Evolutionary conservation across 1,140 invertebrate genomes (phyloP), one percentile per base, ranked within the genome.

Genomic region (Halotydeus destructor): DNA sequence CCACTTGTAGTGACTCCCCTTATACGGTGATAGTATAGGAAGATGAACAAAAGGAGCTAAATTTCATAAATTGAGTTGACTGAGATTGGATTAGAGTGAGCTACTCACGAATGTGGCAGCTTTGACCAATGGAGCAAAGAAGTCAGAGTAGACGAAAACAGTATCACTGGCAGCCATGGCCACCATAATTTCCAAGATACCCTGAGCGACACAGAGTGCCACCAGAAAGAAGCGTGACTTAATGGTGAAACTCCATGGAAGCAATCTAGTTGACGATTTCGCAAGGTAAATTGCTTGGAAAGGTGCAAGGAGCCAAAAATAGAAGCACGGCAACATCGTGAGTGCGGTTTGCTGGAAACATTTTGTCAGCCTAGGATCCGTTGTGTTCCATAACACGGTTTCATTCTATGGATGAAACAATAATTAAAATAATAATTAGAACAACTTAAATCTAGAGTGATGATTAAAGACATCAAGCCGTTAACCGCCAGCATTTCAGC

Each of bases 11-110:
- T n/a, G 16, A 25, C 25, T 38, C 24, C 12, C 23, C 27, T 16
- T 33, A 18, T 28, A 69, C 74, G 22, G 88, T 8, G 4, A 64
- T 57, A 33, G 78, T 54, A 2, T 82, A 47, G 14, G 12, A 30
- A 28, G 32, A 18, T 21, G 12, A 5, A 14, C 16, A n/a, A n/a
- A n/a, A n/a, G n/a, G n/a, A n/a, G n/a, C n/a, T n/a, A n/a, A n/a
- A n/a, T n/a, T n/a, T n/a, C n/a, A n/a, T n/a, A n/a, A n/a, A n/a
- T n/a, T n/a, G n/a, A n/a, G n/a, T n/a, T n/a, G n/a, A n/a, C n/a
- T n/a, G n/a, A n/a, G n/a, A n/a, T n/a, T n/a, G n/a, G n/a, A n/a
- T n/a, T n/a, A 46, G 3, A 41, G 57, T 53, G 41, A 57, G 54
- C n/a, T n/a, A 48, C 39, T 38, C 38, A 45, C 30, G 30, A 38